Percentiles rank a stretch among this genome's conserved stretches.
phyloP scores from a whole-genome alignment of 1,140 invertebrate genomes.

The Laupala kohalensis region DNA sequence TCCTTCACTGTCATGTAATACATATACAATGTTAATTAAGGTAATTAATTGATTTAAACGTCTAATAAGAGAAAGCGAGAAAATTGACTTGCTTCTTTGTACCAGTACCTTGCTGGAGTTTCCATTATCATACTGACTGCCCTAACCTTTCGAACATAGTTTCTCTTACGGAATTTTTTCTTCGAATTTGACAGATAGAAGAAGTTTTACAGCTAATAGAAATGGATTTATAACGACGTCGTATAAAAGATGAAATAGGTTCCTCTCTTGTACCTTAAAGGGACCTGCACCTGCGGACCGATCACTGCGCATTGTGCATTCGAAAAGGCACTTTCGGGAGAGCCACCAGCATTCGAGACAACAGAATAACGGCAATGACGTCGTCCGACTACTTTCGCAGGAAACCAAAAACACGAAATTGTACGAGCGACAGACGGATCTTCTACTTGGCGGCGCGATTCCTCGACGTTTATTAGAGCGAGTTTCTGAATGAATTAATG shows the following conservation, averaged over 20 bases:
- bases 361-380: background rate
- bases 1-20: background rate
- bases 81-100: too few species aligned
- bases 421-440: too few species aligned
- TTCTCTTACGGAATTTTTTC: background rate
- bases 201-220: background rate
- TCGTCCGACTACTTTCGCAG: background rate
- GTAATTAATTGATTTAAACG: background rate
- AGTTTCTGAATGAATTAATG: background rate
- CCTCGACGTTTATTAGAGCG: background rate
- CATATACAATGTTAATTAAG: background rate
- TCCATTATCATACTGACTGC: background rate
- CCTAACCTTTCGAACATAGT: background rate
- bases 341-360: background rate
- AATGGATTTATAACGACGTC: background rate
- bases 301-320: background rate
- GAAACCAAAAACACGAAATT: background rate
- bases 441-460: background rate
- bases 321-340: background rate
- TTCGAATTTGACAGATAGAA: background rate
- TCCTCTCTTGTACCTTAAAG: background rate
- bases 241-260: background rate
- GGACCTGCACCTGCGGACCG: background rate
- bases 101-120: background rate
- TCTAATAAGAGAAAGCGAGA: background rate